phyloP scores from a whole-genome alignment of 2,888 invertebrate species.

The Eristalis intricaria region DNA sequence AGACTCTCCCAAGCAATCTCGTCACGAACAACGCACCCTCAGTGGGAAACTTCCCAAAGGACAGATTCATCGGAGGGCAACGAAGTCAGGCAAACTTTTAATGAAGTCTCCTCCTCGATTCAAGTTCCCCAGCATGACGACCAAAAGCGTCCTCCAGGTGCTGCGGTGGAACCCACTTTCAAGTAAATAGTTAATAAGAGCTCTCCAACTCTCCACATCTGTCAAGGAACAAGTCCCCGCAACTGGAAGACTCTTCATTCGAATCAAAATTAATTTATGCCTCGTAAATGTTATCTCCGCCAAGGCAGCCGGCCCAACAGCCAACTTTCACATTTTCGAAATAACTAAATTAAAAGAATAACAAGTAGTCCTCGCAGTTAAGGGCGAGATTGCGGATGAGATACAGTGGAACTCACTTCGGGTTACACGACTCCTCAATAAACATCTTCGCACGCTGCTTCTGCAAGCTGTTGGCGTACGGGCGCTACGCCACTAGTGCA shows the following conservation, averaged over 20 bases:
- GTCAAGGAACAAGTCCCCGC: conserved; percentile 44
- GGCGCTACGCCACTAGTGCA: background rate
- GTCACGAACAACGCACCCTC: background rate
- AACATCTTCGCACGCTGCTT: conserved; percentile 46
- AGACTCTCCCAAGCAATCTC: background rate
- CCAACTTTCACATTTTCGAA: background rate
- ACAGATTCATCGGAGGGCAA: background rate
- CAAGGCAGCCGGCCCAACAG: conserved; percentile 11
- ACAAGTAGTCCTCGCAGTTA: conserved; percentile 18
- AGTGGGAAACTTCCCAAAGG: background rate
- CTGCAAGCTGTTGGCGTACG: conserved; percentile 10
- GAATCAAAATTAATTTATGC: conserved; percentile 66
- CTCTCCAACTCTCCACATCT: background rate
- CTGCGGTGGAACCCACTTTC: background rate
- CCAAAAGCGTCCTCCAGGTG: conserved; percentile 9
- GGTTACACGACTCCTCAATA: conserved; percentile 52
- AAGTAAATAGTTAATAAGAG: conserved; percentile 46
- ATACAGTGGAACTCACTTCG: background rate
- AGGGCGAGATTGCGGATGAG: background rate
- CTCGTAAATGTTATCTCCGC: conserved; percentile 58
- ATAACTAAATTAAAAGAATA: conserved; percentile 60
- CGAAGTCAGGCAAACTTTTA: conserved; percentile 31
- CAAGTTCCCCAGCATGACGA: conserved; percentile 1
- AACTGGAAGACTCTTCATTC: conserved; percentile 45
- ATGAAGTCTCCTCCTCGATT: conserved; percentile 22